Base-by-base conservation (phyloP, 2,888 invertebrate genomes). In the Teleiodes luculella region DNA sequence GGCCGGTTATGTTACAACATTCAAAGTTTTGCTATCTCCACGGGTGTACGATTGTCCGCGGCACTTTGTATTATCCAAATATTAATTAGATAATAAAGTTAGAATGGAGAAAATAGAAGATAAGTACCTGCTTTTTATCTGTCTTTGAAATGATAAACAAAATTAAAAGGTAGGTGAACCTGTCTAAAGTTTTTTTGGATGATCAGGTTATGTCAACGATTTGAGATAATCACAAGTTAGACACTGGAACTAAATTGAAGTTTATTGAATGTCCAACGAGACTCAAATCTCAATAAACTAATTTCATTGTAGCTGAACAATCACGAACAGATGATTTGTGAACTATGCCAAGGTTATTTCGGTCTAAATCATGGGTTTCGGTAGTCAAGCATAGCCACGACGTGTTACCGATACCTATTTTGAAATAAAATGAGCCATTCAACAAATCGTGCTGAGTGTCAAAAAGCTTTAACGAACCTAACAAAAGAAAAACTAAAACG, bases 1-100 rank as follows among this genome's bases (percentile, higher is more conserved):
- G 62, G 74, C 73, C 71, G 70, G 74, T 75, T 70, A 65, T 66
- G 58, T 72, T 70, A 72, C 70, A 68, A 64, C 71, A 67, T 66
- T 62, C 68, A 58, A 66, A 67, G 68, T 74, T 70, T 60, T 69
- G 66, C 68, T 72, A 72, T 74, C 72, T 68, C 50, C 55, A 55
- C 57, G 63, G 70, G 63, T 70, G 66, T 69, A 54, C 57, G 62
- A 70, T 63, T 70, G 66, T 69, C 65, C 60, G 58, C 63, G 63
- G 57, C 58, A 62, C 61, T 72, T 66, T 70, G 70, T 69, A 62
- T 62, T 55, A 66, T 55, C 63, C 62, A 67, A 75, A 71, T 70
- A 74, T 78, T 78, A 77, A 81, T 79, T 77, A 78, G 71, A 71
- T 64, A 72, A 66, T 78, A 74, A 78, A 78, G 62, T 13, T 60